Base-by-base conservation (phyloP, 2,113 vertebrate genomes). In the Perca schrenkii region DNA sequence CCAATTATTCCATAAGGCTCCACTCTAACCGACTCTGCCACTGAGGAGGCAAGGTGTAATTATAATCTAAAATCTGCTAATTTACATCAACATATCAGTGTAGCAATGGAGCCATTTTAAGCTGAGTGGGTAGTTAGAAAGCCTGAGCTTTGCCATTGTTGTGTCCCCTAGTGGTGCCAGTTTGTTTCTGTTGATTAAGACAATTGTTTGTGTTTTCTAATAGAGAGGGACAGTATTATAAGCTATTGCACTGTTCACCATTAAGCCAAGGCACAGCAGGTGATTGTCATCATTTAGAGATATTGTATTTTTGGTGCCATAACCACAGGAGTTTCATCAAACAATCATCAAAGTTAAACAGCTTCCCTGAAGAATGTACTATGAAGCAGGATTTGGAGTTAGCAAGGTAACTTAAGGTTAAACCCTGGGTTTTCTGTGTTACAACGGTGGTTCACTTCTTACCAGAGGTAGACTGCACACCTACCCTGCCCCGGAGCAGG, bases 1-100 rank as follows among this genome's bases (percentile, higher is more conserved):
- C 86, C 76, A 81, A 77, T 90, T 82, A 86, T 83, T 86, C 80
- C 87, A 78, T 70, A 86, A 83, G 77, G 85, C 65, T 83, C 79
- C 77, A 74, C 79, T 79, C 54, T 82, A 70, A 79, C 80, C 19
- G 17, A 31, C 63, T 70, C 62, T 56, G 70, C 84, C 75, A 86
- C 83, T 50, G 56, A 87, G 84, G 86, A 84, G 64, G 74, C 2
- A 1, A 82, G 47, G 61, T 86, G 83, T 90, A 89, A 91, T 91
- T 90, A 88, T 75, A 71, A 81, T 86, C 67, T 64, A 80, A 89
- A 90, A 79, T 82, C 68, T 79, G 70, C 61, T 80, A 50, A 88
- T 89, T 90, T 88, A 71, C 67, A 89, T 82, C 80, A 86, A 79
- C 87, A 75, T 69, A 79, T 75, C 56, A 73, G 60, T 54, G 47